A percentile compares a stretch with the other conserved stretches of the same genome.
Evolutionary conservation across 2,113 vertebrate species (phyloP).

Genomic region (Gobiocypris rarus): DNA sequence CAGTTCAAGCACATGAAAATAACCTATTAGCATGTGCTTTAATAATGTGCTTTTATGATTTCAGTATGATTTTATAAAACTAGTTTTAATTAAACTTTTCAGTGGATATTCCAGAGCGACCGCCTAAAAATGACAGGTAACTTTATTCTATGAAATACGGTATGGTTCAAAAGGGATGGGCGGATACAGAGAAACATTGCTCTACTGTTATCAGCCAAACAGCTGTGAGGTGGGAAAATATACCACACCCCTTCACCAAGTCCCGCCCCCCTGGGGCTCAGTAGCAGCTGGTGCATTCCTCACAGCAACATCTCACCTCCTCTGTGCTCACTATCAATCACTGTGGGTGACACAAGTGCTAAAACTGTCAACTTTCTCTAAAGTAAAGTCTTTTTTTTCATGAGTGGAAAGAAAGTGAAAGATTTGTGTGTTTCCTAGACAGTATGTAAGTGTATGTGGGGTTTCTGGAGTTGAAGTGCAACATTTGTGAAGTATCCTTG

Average conservation of each 20-base stretch:
- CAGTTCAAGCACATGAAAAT: neutral
- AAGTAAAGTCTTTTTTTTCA: slow-evolving; percentile 14
- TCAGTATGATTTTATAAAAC: no score
- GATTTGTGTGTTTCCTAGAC: slow-evolving; percentile 26
- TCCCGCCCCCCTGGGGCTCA: neutral
- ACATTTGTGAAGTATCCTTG: neutral
- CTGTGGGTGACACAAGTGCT: neutral
- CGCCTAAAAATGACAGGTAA: neutral
- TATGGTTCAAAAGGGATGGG: neutral
- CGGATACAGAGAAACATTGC: neutral
- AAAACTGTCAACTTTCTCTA: slow-evolving; percentile 35
- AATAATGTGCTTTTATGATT: neutral
- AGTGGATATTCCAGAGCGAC: neutral
- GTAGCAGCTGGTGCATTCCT: slow-evolving; percentile 42
- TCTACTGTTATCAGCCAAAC: slow-evolving; percentile 40
- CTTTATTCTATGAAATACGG: slow-evolving; percentile 21
- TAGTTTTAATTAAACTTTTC: neutral
- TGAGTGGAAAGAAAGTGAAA: slow-evolving; percentile 20
- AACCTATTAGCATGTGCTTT: neutral
- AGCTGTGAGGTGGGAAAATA: slow-evolving; percentile 1
- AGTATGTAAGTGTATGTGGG: neutral
- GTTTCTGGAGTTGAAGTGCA: neutral
- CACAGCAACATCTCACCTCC: slow-evolving; percentile 34
- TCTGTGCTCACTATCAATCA: slow-evolving; percentile 38
- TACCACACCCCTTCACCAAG: slow-evolving; percentile 1